A percentile compares a stretch with the other conserved stretches of the same genome.
phyloP scores from a whole-genome alignment of 2,797 vertebrate genomes.

The Furcifer pardalis region DNA sequence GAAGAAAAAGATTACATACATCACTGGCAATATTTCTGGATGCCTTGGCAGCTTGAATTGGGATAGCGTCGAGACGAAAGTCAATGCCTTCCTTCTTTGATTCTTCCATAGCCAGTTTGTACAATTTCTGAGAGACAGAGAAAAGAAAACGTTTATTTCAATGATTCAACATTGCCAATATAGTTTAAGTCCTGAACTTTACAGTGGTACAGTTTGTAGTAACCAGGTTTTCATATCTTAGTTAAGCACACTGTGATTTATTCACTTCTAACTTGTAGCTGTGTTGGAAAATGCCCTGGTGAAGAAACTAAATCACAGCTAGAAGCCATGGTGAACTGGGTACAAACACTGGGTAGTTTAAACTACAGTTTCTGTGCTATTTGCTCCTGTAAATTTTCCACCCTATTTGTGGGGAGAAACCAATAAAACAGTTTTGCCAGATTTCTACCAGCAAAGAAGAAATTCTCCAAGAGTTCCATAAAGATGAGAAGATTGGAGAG shows the following conservation, averaged over 20 bases:
- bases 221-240: not conserved
- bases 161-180: not conserved
- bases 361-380: too few relatives aligned
- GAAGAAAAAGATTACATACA: too few relatives aligned
- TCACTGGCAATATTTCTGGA: constrained; percentile 83
- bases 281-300: not conserved
- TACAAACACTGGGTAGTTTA: too few relatives aligned
- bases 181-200: not conserved
- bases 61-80: constrained; percentile 89
- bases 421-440: too few relatives aligned
- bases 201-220: too few relatives aligned
- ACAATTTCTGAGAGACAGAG: constrained; percentile 86
- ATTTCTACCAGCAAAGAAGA: too few relatives aligned
- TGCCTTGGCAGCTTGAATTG: constrained; percentile 86
- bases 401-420: too few relatives aligned
- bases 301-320: not conserved
- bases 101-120: constrained; percentile 85
- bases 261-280: not conserved
- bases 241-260: not conserved
- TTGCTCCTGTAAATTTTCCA: too few relatives aligned
- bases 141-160: constrained; percentile 5
- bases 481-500: too few relatives aligned
- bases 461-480: too few relatives aligned
- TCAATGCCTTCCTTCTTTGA: constrained; percentile 87
- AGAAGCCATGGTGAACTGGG: not conserved